These are phyloP conservation scores for Pygoscelis antarcticus DNA, from an alignment of 2,113 vertebrate species.

Conservation along the genomic window DNA sequence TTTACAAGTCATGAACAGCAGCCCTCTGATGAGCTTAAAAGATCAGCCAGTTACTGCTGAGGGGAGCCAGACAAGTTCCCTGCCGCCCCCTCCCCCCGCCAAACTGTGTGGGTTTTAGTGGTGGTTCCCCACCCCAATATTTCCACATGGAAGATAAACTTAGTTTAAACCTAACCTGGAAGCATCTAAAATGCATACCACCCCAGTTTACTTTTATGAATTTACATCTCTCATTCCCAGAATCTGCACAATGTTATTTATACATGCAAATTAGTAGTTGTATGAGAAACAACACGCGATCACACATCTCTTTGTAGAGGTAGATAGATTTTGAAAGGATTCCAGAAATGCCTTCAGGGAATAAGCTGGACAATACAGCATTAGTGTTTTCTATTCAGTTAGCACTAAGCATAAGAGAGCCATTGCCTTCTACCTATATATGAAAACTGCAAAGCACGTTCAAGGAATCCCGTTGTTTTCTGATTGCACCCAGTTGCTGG, in stretches of 20 bases:
- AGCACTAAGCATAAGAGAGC: neutral
- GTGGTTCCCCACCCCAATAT: neutral
- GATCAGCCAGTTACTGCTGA: neutral
- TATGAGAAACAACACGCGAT: neutral
- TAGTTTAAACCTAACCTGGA: neutral
- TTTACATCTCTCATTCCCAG: neutral
- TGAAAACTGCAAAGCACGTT: neutral
- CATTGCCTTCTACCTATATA: neutral
- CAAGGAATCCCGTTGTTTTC: neutral
- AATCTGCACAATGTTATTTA: neutral
- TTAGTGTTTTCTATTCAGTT: neutral
- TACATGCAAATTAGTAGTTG: neutral
- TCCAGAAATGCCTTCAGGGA: neutral
- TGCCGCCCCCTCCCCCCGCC: fast-evolving
- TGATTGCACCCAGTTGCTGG: neutral
- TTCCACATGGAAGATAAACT: neutral
- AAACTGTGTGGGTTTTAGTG: neutral
- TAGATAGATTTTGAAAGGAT: neutral
- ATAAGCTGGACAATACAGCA: neutral
- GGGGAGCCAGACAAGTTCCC: neutral
- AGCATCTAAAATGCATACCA: neutral
- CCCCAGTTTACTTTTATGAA: neutral
- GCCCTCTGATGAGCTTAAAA: neutral
- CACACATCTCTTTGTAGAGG: neutral
- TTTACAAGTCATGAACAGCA: neutral